Evolutionary conservation across 1,140 invertebrate species (phyloP).

Genomic region (Penaeus japonicus): DNA sequence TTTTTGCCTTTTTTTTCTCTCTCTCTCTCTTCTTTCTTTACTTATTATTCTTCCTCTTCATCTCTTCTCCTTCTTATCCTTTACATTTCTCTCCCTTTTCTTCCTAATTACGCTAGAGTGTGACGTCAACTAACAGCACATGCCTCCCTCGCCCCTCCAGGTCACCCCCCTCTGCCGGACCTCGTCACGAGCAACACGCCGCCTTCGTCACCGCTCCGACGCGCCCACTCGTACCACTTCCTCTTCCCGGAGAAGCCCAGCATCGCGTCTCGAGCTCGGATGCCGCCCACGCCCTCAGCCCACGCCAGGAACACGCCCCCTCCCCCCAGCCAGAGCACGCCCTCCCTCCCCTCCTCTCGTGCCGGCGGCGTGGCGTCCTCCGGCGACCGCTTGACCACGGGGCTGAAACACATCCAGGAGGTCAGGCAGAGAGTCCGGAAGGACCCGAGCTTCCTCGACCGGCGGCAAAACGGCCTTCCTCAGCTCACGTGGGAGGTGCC

Average conservation of each 20-base stretch:
- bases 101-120: not conserved
- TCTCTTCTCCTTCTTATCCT: not conserved
- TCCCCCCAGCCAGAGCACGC: not conserved
- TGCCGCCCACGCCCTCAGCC: not conserved
- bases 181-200: slow-evolving; percentile 41
- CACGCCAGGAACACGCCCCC: not conserved
- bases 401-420: slow-evolving; percentile 30
- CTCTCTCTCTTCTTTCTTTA: not conserved
- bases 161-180: slow-evolving; percentile 28
- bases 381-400: not conserved
- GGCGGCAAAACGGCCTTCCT: not conserved
- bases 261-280: not conserved
- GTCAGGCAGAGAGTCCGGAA: not conserved
- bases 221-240: slow-evolving; percentile 35
- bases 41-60: not conserved
- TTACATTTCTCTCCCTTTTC: not conserved
- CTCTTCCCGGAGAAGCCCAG: slow-evolving; percentile 32
- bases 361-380: not conserved
- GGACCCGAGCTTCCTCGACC: not conserved
- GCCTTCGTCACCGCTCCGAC: slow-evolving; percentile 18
- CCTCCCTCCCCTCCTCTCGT: not conserved
- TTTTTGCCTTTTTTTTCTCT: not conserved
- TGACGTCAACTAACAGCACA: not conserved
- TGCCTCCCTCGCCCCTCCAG: not conserved
- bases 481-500: slow-evolving; percentile 10